phyloP scores from a whole-genome alignment of 2,113 vertebrate species.

The Periophthalmus modestus region DNA sequence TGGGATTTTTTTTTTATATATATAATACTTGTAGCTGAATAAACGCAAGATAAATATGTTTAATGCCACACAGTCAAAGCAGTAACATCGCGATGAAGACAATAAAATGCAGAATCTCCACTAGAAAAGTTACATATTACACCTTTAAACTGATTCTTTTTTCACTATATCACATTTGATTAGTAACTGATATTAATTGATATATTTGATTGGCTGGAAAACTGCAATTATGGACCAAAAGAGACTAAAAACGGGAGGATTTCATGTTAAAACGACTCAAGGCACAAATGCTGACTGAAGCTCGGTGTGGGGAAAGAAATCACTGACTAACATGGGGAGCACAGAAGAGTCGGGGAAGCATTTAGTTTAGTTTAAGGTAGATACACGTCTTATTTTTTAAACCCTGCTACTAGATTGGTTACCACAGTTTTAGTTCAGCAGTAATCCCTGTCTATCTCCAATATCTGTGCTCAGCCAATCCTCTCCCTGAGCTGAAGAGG shows the following conservation, averaged over 20 bases:
- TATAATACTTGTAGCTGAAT: no score
- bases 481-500: slow-evolving; percentile 82
- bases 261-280: slow-evolving; percentile 93
- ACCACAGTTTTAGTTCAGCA: slow-evolving; percentile 60
- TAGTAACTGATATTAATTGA: no score
- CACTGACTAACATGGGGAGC: slow-evolving; percentile 50
- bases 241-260: slow-evolving; percentile 19
- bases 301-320: slow-evolving; percentile 46
- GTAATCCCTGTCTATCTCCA: slow-evolving; percentile 59
- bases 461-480: slow-evolving; percentile 46
- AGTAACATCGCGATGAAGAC: no score
- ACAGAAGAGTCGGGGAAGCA: slow-evolving; percentile 51
- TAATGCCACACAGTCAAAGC: no score
- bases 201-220: not conserved
- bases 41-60: no score
- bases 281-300: slow-evolving; percentile 93
- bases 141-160: not conserved
- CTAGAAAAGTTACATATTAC: not conserved
- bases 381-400: slow-evolving; percentile 62
- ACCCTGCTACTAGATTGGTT: slow-evolving; percentile 75
- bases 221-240: not conserved
- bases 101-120: no score
- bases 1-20: no score
- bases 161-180: no score
- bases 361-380: slow-evolving; percentile 27